phyloP scores from a whole-genome alignment of 2,797 vertebrate species.

The Cyclura pinguis region DNA sequence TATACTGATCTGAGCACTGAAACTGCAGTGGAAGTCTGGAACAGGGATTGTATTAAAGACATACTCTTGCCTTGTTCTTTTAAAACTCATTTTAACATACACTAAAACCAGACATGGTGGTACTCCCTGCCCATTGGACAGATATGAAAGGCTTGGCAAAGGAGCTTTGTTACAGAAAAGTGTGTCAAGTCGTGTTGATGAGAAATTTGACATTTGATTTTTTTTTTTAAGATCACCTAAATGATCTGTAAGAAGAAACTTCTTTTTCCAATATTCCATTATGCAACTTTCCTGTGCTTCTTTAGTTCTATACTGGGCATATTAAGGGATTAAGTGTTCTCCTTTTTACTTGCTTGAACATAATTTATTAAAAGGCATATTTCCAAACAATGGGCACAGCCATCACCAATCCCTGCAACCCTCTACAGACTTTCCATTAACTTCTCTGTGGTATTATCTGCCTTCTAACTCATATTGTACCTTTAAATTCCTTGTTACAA shows the following conservation, averaged over 20 bases:
- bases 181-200: neutral
- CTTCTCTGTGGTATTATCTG: neutral
- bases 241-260: neutral
- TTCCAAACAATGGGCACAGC: neutral
- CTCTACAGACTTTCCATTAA: neutral
- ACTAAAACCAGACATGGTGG: neutral
- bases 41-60: neutral
- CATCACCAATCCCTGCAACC: neutral
- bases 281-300: neutral
- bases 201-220: slow-evolving; percentile 27
- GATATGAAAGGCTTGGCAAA: slow-evolving; percentile 7
- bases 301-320: neutral
- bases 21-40: neutral
- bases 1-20: neutral
- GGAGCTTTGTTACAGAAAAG: neutral
- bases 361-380: neutral
- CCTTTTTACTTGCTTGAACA: neutral
- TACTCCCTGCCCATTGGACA: neutral
- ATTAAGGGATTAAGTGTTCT: slow-evolving; percentile 13
- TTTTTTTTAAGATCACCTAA: neutral
- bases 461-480: neutral
- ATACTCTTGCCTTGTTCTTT: neutral
- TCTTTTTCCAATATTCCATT: slow-evolving; percentile 14
- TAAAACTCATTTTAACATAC: slow-evolving; percentile 4
- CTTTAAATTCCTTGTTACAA: neutral